A percentile compares a stretch with the other conserved stretches of the same genome.
Conservation (phyloP, 64 coral and sea anemone genomes). For the Orbicella faveolata region DNA sequence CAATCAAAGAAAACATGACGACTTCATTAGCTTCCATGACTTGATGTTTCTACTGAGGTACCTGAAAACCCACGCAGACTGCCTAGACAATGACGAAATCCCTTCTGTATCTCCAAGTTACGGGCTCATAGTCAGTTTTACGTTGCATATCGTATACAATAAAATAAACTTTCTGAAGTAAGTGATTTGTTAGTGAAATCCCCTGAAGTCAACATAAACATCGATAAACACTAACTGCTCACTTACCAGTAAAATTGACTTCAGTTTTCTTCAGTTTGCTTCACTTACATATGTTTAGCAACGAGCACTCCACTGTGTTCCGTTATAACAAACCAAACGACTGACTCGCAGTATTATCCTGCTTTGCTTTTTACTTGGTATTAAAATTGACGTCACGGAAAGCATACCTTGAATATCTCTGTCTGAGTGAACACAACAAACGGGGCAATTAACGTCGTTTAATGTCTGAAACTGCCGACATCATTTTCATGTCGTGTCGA, state of each 20-base stretch:
- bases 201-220: background rate
- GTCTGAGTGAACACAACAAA: conserved; percentile 18
- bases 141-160: background rate
- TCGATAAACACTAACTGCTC: background rate
- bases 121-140: background rate
- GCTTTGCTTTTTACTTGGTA: conserved; percentile 11
- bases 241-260: background rate
- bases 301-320: background rate
- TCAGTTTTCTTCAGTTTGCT: background rate
- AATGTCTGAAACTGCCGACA: conserved; percentile 37
- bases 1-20: background rate
- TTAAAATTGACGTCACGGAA: conserved; percentile 34
- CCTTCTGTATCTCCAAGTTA: background rate
- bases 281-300: background rate
- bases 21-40: background rate
- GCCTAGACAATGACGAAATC: background rate
- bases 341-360: background rate
- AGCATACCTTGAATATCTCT: conserved; percentile 25
- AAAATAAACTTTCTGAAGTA: background rate
- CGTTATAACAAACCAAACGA: background rate
- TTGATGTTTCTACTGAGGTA: background rate
- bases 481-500: conserved; percentile 2
- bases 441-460: conserved; percentile 27
- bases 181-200: background rate
- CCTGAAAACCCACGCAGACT: background rate